Evolutionary conservation across 2,797 vertebrate genomes (phyloP).

Genomic region (Fistularia tabacaria): DNA sequence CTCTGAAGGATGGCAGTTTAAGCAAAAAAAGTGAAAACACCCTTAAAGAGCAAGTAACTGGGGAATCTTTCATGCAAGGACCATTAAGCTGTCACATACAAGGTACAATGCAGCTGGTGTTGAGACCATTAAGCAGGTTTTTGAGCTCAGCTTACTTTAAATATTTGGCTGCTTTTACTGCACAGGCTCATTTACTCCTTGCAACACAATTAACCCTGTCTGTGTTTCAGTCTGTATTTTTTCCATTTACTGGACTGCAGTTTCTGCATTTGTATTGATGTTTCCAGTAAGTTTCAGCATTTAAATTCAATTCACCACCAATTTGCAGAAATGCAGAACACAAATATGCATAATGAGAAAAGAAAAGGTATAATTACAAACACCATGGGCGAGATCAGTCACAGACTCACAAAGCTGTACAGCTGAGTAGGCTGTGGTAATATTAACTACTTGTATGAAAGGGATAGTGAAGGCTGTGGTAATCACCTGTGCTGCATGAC

Average conservation of each 20-base stretch:
- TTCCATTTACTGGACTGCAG: slow-evolving; percentile 3
- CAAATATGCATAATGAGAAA: background rate
- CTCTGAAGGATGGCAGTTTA: no score
- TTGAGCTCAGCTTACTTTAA: slow-evolving; percentile 24
- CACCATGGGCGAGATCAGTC: background rate
- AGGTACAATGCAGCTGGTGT: slow-evolving; percentile 38
- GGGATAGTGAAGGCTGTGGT: slow-evolving; percentile 18
- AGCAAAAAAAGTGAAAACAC: slow-evolving; percentile 22
- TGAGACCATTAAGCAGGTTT: slow-evolving; percentile 31
- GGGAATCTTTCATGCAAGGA: slow-evolving; percentile 18
- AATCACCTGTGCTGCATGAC: slow-evolving; percentile 55
- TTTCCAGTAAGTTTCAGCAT: slow-evolving; percentile 3
- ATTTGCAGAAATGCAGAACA: background rate
- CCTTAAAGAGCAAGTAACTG: slow-evolving; percentile 21
- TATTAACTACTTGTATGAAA: slow-evolving; percentile 43
- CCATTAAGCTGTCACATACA: slow-evolving; percentile 45
- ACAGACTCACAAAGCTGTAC: slow-evolving; percentile 12
- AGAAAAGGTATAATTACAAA: slow-evolving; percentile 4
- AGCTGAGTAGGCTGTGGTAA: slow-evolving; percentile 31
- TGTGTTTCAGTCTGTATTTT: background rate
- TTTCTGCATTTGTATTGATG: no score
- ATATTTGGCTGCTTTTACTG: slow-evolving; percentile 21
- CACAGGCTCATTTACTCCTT: slow-evolving; percentile 17
- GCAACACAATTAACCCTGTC: slow-evolving; percentile 9
- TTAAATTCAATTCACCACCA: slow-evolving; percentile 9